A percentile compares a stretch with the other conserved stretches of the same genome.
Conservation (phyloP, 2,888 invertebrate species). For the Cacoxenus indagator region DNA sequence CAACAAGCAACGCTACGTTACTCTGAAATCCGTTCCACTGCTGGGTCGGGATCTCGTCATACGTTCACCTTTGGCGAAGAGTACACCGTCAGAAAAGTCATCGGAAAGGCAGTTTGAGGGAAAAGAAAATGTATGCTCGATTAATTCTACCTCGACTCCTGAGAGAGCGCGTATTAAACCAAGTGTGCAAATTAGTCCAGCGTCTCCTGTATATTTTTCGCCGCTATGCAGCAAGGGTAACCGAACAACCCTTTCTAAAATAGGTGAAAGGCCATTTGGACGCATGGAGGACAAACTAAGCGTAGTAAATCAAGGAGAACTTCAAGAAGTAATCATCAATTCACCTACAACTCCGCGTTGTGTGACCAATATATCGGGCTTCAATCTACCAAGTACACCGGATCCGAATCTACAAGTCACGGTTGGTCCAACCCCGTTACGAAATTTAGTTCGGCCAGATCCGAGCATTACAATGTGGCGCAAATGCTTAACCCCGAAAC, state of each 20-base stretch:
- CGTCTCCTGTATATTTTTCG: no score
- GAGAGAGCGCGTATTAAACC: conserved; percentile 35
- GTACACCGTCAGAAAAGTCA: conserved; percentile 39
- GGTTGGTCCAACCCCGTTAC: conserved; percentile 1
- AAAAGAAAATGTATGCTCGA: conserved; percentile 36
- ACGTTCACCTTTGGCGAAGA: conserved; percentile 39
- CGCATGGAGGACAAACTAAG: no score
- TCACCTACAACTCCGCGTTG: no score
- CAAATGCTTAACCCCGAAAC: conserved; percentile 51
- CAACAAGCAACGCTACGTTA: background rate
- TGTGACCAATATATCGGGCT: no score
- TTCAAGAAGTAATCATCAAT: no score
- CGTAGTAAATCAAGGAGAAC: no score
- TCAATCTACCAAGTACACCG: conserved; percentile 27
- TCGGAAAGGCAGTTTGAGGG: conserved; percentile 6
- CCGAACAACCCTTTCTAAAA: background rate
- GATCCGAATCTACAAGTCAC: no score
- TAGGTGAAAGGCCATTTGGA: background rate
- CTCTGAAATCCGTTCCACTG: background rate
- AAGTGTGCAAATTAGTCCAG: background rate
- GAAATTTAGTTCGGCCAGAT: background rate
- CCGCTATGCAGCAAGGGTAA: no score
- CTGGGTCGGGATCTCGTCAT: no score
- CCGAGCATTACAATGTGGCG: conserved; percentile 42
- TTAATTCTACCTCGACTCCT: no score